Evolutionary conservation across 2,888 invertebrate genomes (phyloP).

Genomic region (Dastarcus helophoroides): DNA sequence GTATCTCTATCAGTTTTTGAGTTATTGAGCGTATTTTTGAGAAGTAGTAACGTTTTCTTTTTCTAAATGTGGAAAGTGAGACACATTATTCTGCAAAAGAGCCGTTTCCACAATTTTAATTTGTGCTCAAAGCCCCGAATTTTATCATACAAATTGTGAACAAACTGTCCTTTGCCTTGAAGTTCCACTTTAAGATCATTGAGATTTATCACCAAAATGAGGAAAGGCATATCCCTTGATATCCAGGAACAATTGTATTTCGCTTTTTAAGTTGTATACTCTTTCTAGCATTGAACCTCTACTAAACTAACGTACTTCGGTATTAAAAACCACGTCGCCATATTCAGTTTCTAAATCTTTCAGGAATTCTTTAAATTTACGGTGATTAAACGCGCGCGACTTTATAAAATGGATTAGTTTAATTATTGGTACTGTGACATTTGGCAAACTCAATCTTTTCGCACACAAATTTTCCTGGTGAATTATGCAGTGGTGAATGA

Average conservation of each 20-base stretch:
- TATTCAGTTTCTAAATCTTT: conserved; percentile 2
- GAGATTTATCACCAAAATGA: conserved; percentile 3
- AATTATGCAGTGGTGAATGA: no score
- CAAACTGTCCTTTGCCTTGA: conserved; percentile 6
- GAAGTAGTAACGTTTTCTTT: no score
- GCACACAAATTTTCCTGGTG: no score
- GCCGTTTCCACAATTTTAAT: no score
- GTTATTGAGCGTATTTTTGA: no score
- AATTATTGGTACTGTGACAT: background rate
- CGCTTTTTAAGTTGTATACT: conserved; percentile 1
- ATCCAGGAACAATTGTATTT: conserved; percentile 3
- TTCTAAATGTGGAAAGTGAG: no score
- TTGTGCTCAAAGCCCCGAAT: no score
- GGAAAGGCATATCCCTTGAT: conserved; percentile 4
- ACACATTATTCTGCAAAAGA: no score
- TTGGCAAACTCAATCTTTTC: no score
- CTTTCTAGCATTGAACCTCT: conserved; percentile 4
- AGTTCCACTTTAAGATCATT: conserved; percentile 5
- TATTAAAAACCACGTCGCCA: background rate
- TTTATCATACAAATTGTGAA: no score
- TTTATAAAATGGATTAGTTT: conserved; percentile 2
- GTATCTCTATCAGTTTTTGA: no score
- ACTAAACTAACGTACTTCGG: conserved; percentile 3
- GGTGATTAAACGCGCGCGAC: conserved; percentile 2
- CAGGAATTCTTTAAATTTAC: conserved; percentile 4